Conservation (phyloP, 2,888 invertebrate species). For the Sacculina carcini region DNA sequence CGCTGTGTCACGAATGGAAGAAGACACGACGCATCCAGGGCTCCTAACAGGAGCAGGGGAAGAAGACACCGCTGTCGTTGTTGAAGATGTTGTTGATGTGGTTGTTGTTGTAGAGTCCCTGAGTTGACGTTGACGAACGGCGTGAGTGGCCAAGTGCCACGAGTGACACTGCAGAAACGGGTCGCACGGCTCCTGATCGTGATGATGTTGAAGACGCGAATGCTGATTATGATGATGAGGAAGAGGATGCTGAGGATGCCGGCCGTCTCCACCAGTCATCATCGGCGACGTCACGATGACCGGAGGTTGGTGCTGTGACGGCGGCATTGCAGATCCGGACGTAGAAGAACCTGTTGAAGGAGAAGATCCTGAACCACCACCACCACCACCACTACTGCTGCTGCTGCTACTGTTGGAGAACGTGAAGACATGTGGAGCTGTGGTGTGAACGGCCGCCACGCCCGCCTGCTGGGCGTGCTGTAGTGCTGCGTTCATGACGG, state of each 20-base stretch:
- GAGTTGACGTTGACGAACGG: not conserved
- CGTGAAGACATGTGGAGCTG: not conserved
- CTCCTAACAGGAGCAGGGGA: no score
- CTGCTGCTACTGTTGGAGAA: not conserved
- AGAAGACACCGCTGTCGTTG: no score
- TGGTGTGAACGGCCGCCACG: not conserved
- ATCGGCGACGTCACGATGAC: not conserved
- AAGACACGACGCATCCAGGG: no score
- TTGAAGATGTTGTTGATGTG: no score
- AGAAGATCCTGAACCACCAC: no score
- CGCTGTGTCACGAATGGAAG: no score
- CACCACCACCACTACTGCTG: not conserved
- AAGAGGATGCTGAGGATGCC: constrained; percentile 4
- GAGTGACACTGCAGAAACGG: constrained; percentile 43
- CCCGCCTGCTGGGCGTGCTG: constrained; percentile 13
- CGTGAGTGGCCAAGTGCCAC: constrained; percentile 28
- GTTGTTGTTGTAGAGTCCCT: no score
- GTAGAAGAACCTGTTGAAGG: not conserved
- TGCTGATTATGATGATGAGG: constrained; percentile 5
- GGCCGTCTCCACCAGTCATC: no score
- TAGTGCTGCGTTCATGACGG: constrained; percentile 21
- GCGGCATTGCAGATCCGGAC: not conserved
- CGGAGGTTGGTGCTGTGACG: not conserved
- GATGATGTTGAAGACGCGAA: not conserved
- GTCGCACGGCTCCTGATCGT: constrained; percentile 25